Evolutionary conservation across 2,888 invertebrate species (phyloP), one percentile per base, ranked within the genome.

Genomic region (Ctena decussata): DNA sequence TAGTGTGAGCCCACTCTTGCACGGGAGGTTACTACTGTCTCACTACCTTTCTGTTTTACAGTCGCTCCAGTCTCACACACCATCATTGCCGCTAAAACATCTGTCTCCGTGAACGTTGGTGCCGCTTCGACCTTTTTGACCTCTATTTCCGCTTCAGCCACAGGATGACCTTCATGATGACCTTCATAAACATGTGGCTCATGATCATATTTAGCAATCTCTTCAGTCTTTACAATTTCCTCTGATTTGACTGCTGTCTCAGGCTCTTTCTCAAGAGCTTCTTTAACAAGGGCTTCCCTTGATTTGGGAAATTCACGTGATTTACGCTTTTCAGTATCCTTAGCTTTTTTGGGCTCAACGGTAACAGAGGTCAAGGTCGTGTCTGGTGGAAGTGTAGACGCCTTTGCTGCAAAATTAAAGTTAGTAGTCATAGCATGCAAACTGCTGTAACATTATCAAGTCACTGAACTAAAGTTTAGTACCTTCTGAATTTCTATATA

Each of bases 351-450:
- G 73, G 85, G 79, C 72, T 88, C 85, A 60, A 78, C 87, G 82
- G 87, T 81, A 70, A 81, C 87, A 81, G 87, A 81, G 5, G 85
- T 78, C 1, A 76, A 49, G 46, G 81, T 78, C 44, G 74, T 24
- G 37, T 27, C 18, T 35, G 35, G 65, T 21, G 65, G 65, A 65
- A 65, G 65, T 18, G 65, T 65, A 30, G 65, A 65, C 35, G 65
- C 65, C 65, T 65, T 65, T 65, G 65, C 65, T 65, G 65, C 35
- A 65, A 65, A 65, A 65, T 8, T 32, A 15, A 65, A 65, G 65
- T 65, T 65, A 65, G 65, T 65, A 65, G 8, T 60, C 65, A 65
- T 35, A 65, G 65, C 65, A 65, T 65, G 65, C 65, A 65, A 65
- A 65, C 53, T 15, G n/a, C n/a, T n/a, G n/a, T n/a, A n/a, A n/a